A percentile compares a stretch with the other conserved stretches of the same genome.
phyloP scores from a whole-genome alignment of 2,113 vertebrate species.

The Oophaga pumilio region DNA sequence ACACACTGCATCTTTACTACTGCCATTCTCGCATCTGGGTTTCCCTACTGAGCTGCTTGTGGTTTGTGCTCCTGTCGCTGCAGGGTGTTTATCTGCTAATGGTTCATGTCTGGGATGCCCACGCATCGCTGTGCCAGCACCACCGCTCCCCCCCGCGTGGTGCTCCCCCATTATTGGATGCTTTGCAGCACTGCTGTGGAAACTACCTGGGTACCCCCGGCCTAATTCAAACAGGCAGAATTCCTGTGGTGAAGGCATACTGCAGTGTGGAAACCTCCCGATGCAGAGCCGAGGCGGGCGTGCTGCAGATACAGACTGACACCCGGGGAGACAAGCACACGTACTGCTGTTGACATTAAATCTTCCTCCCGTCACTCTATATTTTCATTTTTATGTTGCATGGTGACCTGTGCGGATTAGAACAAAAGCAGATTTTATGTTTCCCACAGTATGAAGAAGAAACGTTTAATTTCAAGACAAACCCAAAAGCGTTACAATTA shows the following conservation, averaged over 20 bases:
- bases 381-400: conserved; percentile 20
- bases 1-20: conserved; percentile 19
- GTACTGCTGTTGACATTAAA: background rate
- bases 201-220: conserved; percentile 40
- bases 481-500: background rate
- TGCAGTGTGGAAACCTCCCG: conserved; percentile 39
- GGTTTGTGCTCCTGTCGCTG: conserved; percentile 40
- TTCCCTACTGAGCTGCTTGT: conserved; percentile 36
- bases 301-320: conserved; percentile 16
- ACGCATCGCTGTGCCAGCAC: conserved; percentile 33
- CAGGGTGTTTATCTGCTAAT: conserved; percentile 57
- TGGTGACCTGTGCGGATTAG: background rate
- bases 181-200: conserved; percentile 32
- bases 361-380: background rate
- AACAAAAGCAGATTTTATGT: conserved; percentile 18
- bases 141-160: conserved; percentile 22
- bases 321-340: conserved; percentile 1
- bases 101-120: conserved; percentile 53
- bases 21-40: conserved; percentile 38
- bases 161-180: conserved; percentile 48
- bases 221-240: conserved; percentile 13
- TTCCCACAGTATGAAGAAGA: background rate
- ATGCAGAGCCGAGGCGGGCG: conserved; percentile 17
- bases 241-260: conserved; percentile 42
- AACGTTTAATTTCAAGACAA: background rate